Conservation (phyloP, 1,140 invertebrate species). For the Zaprionus camerounensis region DNA sequence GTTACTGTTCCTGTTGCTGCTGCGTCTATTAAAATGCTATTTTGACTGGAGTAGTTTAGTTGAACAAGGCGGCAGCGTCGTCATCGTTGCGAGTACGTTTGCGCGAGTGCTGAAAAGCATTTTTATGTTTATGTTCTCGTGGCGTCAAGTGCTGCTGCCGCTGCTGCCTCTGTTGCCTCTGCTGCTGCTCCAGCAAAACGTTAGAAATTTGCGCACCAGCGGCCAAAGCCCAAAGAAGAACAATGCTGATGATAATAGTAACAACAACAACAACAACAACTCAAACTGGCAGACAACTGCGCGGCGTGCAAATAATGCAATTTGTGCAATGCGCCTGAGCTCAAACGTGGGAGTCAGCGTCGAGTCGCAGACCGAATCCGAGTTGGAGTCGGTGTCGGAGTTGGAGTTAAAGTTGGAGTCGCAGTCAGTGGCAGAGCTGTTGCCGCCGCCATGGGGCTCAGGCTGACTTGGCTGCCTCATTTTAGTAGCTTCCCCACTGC, state of each 20-base stretch:
- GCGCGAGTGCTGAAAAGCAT: slow-evolving; percentile 81
- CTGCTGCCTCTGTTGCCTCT: slow-evolving; percentile 52
- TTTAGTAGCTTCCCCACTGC: slow-evolving; percentile 81
- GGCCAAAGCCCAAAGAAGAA: slow-evolving; percentile 69
- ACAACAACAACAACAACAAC: slow-evolving; percentile 48
- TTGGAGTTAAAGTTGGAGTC: slow-evolving; percentile 52
- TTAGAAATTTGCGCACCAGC: slow-evolving; percentile 54
- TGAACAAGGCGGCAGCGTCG: slow-evolving; percentile 50
- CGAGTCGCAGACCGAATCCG: slow-evolving; percentile 50
- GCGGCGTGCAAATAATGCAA: slow-evolving; percentile 81
- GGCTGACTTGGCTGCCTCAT: slow-evolving; percentile 61
- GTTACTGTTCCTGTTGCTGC: slow-evolving; percentile 30
- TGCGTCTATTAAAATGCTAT: slow-evolving; percentile 82
- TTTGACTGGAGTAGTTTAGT: slow-evolving; percentile 82
- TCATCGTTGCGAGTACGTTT: slow-evolving; percentile 51
- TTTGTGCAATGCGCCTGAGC: slow-evolving; percentile 78
- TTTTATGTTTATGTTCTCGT: slow-evolving; percentile 83
- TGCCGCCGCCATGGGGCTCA: slow-evolving; percentile 49
- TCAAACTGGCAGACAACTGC: slow-evolving; percentile 62
- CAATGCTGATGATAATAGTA: slow-evolving; percentile 82
- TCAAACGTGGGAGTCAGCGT: slow-evolving; percentile 75
- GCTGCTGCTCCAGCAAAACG: slow-evolving; percentile 51
- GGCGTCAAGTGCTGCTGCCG: slow-evolving; percentile 73
- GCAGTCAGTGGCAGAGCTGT: slow-evolving; percentile 8
- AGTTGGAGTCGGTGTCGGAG: slow-evolving; percentile 25